Evolutionary conservation across 2,797 vertebrate species (phyloP).

Genomic region (Microctenopoma lineatum): DNA sequence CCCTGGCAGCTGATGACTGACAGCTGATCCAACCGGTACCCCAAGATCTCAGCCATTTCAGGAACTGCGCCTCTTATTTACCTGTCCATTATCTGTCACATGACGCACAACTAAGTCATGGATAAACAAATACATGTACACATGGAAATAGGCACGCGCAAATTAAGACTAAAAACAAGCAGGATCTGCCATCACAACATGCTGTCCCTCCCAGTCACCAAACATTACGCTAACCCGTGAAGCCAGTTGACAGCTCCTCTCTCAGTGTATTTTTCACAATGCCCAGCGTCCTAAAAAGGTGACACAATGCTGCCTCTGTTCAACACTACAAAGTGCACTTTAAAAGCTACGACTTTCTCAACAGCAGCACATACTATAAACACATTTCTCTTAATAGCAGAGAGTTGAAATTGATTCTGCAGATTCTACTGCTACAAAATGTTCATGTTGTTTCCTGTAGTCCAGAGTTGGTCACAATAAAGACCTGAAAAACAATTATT

Average conservation of each 20-base stretch:
- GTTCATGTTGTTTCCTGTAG: background rate
- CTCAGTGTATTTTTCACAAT: background rate
- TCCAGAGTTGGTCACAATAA: constrained; percentile 7
- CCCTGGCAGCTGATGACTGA: constrained; percentile 22
- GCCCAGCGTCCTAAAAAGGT: constrained; percentile 8
- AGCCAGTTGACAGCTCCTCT: constrained; percentile 17
- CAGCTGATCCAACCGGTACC: constrained; percentile 48
- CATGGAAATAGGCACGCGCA: constrained; percentile 42
- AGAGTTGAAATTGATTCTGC: constrained; percentile 5
- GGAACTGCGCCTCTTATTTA: constrained; percentile 39
- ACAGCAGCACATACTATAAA: background rate
- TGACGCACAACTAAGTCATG: constrained; percentile 12
- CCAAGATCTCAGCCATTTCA: constrained; percentile 21
- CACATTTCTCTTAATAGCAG: background rate
- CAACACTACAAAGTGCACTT: background rate
- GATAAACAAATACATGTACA: constrained; percentile 24
- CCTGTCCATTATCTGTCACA: constrained; percentile 47
- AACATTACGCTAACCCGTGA: constrained; percentile 26
- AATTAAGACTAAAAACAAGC: background rate
- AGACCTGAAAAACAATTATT: constrained; percentile 27
- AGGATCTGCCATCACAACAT: constrained; percentile 28
- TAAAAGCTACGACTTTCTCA: background rate
- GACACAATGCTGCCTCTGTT: background rate
- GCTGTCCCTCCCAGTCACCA: constrained; percentile 10
- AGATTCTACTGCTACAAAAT: background rate